phyloP scores from a whole-genome alignment of 2,888 invertebrate genomes.

The Actias luna region DNA sequence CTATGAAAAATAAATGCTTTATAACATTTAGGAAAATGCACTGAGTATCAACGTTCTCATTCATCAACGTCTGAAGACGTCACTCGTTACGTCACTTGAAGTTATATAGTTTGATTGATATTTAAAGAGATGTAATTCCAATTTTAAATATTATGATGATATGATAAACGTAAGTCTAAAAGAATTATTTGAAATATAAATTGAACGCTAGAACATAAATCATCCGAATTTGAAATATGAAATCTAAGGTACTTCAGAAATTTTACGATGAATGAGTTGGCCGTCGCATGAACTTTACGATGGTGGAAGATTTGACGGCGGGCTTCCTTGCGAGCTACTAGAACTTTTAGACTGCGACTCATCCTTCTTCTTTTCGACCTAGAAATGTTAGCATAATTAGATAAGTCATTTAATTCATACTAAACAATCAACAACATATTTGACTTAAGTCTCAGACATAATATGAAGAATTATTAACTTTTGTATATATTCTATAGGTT shows the following conservation, averaged over 20 bases:
- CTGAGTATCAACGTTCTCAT: background rate
- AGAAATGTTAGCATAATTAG: slow-evolving; percentile 27
- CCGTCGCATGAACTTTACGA: slow-evolving; percentile 35
- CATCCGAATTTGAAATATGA: background rate
- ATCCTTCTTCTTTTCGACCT: slow-evolving; percentile 70
- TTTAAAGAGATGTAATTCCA: background rate
- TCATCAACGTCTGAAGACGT: slow-evolving; percentile 4
- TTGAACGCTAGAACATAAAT: background rate
- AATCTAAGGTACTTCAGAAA: slow-evolving; percentile 1
- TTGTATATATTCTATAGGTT: no score
- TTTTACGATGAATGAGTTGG: slow-evolving; percentile 15
- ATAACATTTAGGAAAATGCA: background rate
- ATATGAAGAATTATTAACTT: no score
- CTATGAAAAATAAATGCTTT: background rate
- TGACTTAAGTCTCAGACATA: no score
- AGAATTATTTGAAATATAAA: background rate
- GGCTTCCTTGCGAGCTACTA: slow-evolving; percentile 63
- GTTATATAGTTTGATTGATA: background rate
- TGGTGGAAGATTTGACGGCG: slow-evolving; percentile 58
- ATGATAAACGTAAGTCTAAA: slow-evolving; percentile 2
- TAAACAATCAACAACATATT: no score
- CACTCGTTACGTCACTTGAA: background rate
- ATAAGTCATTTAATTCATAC: no score
- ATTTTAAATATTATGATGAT: background rate
- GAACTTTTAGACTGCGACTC: slow-evolving; percentile 66